Percentiles rank a stretch among this genome's conserved stretches.
These are phyloP conservation scores for Leptodirus hochenwartii DNA, from an alignment of 2,888 invertebrate genomes.

Conservation along the genomic window DNA sequence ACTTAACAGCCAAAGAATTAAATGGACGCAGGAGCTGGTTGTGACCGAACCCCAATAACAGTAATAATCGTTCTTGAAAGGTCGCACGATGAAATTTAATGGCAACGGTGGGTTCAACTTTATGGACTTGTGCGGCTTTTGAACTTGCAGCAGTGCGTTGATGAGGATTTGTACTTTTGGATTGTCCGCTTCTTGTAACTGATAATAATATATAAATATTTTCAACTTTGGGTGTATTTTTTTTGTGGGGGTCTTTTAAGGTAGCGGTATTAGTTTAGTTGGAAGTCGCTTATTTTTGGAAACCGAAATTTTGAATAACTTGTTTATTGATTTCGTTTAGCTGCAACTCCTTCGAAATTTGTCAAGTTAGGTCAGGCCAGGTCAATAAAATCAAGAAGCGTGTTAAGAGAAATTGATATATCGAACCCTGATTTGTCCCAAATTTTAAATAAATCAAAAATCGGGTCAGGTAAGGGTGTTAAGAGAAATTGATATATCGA, in stretches of 20 bases:
- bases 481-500: too few species aligned
- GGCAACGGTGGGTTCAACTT: slow-evolving; percentile 30
- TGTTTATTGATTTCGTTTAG: too few species aligned
- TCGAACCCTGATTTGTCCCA: too few species aligned
- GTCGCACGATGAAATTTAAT: slow-evolving; percentile 31
- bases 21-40: slow-evolving; percentile 27
- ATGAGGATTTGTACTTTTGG: slow-evolving; percentile 26
- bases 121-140: slow-evolving; percentile 30
- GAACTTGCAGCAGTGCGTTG: slow-evolving; percentile 32
- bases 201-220: slow-evolving; percentile 12
- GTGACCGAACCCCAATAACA: slow-evolving; percentile 41
- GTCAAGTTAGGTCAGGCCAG: too few species aligned
- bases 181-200: slow-evolving; percentile 34
- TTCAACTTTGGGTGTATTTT: neutral
- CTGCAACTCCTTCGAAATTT: too few species aligned
- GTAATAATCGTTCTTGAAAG: slow-evolving; percentile 43
- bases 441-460: too few species aligned
- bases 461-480: too few species aligned
- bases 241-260: neutral
- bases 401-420: too few species aligned
- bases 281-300: too few species aligned
- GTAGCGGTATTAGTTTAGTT: too few species aligned
- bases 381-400: too few species aligned
- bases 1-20: slow-evolving; percentile 42
- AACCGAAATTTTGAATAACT: too few species aligned